These are phyloP conservation scores for Augochlorella aurata DNA, from an alignment of 2,888 invertebrate species.

Conservation along the genomic window DNA sequence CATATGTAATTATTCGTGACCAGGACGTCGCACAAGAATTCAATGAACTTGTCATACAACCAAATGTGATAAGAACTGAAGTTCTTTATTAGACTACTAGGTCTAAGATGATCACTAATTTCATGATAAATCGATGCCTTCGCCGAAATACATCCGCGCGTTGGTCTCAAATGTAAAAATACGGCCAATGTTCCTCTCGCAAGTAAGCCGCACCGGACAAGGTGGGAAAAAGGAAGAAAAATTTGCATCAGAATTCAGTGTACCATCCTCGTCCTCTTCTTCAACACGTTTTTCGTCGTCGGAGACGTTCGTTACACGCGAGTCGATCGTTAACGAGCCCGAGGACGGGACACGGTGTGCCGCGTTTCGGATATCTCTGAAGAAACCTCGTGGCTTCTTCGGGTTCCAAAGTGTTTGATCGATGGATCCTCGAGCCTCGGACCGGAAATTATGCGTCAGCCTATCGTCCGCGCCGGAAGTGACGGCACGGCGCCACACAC, in stretches of 20 bases:
- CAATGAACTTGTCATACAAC: no score
- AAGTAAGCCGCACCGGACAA: background rate
- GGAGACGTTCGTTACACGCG: background rate
- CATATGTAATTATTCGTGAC: no score
- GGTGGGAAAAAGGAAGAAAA: background rate
- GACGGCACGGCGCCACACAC: constrained; percentile 73
- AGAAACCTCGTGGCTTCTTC: constrained; percentile 58
- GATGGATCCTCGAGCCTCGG: constrained; percentile 78
- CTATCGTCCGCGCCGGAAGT: constrained; percentile 78
- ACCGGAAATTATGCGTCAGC: constrained; percentile 82
- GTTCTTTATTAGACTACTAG: no score
- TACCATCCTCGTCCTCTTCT: background rate
- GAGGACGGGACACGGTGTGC: constrained; percentile 14
- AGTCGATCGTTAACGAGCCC: constrained; percentile 29
- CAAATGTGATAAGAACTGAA: no score
- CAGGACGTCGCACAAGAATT: no score
- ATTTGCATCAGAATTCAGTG: background rate
- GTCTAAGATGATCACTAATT: no score
- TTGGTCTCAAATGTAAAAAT: no score
- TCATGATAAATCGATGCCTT: no score
- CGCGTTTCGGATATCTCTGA: constrained; percentile 54
- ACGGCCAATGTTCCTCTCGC: no score
- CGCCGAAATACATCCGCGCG: no score
- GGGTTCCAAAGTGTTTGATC: constrained; percentile 79
- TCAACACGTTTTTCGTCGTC: background rate